Conservation (phyloP, 1,140 invertebrate genomes). For the Whitmania pigra region DNA sequence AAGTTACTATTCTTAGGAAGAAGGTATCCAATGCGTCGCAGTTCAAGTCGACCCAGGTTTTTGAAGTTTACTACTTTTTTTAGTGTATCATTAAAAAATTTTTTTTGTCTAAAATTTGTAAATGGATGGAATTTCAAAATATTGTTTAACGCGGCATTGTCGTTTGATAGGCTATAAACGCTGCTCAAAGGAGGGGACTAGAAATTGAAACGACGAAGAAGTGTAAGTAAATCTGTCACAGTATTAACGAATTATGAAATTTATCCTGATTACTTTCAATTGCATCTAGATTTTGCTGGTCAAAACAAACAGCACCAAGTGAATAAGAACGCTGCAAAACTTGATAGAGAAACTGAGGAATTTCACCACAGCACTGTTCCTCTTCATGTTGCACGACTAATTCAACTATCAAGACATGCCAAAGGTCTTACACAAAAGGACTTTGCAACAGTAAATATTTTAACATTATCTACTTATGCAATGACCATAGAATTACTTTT, state of each 20-base stretch:
- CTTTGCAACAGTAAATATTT: constrained; percentile 65
- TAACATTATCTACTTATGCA: constrained; percentile 7
- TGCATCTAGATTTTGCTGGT: constrained; percentile 68
- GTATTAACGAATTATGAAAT: constrained; percentile 1
- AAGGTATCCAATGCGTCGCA: constrained; percentile 69
- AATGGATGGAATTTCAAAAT: constrained; percentile 5
- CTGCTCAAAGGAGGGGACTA: constrained; percentile 70
- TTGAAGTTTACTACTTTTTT: not conserved
- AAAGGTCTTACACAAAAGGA: constrained; percentile 94
- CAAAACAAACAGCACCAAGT: constrained; percentile 85
- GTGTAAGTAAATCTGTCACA: constrained; percentile 52
- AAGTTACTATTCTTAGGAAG: constrained; percentile 77
- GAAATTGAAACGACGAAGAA: constrained; percentile 87
- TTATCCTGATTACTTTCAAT: not conserved
- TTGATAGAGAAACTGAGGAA: constrained; percentile 95
- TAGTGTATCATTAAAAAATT: constrained; percentile 24
- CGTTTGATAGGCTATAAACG: constrained; percentile 56
- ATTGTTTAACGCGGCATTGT: constrained; percentile 22
- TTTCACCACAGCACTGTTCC: constrained; percentile 76
- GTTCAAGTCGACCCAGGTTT: constrained; percentile 72
- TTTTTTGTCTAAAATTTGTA: constrained; percentile 2
- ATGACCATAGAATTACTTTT: not conserved
- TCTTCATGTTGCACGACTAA: constrained; percentile 70
- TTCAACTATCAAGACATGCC: constrained; percentile 79
- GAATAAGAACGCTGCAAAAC: constrained; percentile 86